Percentiles rank a stretch among this genome's conserved stretches.
phyloP scores from a whole-genome alignment of 2,797 vertebrate genomes.

The Xenopus petersii region DNA sequence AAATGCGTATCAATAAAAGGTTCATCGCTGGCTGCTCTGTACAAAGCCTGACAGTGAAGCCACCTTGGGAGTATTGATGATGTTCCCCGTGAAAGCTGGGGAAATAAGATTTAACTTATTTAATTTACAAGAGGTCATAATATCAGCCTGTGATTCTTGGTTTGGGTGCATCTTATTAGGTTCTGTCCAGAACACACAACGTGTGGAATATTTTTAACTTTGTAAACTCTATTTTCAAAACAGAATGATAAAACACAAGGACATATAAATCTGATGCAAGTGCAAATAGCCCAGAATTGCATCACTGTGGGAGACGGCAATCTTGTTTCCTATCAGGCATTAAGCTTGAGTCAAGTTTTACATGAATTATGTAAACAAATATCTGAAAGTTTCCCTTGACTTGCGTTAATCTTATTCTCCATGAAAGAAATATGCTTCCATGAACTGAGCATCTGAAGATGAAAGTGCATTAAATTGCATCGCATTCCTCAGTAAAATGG shows the following conservation, averaged over 20 bases:
- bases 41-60: too few relatives aligned
- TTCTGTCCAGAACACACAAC: too few relatives aligned
- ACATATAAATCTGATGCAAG: constrained; percentile 31
- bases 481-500: constrained; percentile 25
- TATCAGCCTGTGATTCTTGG: too few relatives aligned
- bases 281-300: constrained; percentile 28
- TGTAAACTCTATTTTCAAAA: too few relatives aligned
- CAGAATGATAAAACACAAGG: constrained; percentile 31
- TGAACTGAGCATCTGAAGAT: constrained; percentile 44
- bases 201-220: too few relatives aligned
- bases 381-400: constrained; percentile 36
- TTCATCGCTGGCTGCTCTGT: too few relatives aligned
- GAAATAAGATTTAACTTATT: too few relatives aligned
- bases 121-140: too few relatives aligned
- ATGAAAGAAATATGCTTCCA: constrained; percentile 51
- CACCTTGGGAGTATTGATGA: too few relatives aligned
- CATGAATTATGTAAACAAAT: constrained; percentile 48
- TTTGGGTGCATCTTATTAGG: too few relatives aligned
- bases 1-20: too few relatives aligned
- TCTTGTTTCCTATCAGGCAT: constrained; percentile 31
- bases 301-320: constrained; percentile 32
- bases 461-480: constrained; percentile 40
- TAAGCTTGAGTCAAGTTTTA: constrained; percentile 31
- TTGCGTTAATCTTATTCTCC: constrained; percentile 51
- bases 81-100: too few relatives aligned